Evolutionary conservation across 2,797 vertebrate genomes (phyloP), one percentile per base, ranked within the genome.

Genomic region (Chelmon rostratus): DNA sequence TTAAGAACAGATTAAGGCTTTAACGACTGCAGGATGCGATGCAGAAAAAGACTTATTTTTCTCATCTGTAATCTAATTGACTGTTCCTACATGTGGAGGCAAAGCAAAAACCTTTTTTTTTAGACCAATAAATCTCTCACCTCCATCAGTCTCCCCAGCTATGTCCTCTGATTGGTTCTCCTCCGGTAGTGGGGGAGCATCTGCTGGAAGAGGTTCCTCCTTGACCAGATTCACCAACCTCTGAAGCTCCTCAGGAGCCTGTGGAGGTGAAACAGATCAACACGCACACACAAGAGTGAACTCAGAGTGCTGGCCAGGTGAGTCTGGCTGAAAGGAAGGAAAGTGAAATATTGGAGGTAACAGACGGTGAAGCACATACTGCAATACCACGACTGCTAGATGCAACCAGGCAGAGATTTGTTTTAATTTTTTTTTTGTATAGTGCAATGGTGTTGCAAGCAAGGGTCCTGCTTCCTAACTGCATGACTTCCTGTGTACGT

Each of bases 181-280:
- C 46, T 84, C 86, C 61, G 94, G 93, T 25, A 95, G 78, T 0
- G 93, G 94, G 21, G 87, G 93, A 65, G 89, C 82, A 15, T 94
- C 90, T 23, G 73, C 73, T 21, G 92, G 80, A 81, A 94, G 80
- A 61, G 93, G 87, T 77, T 95, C 88, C 9, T 95, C 87, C 54
- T 77, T 93, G 18, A 96, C 93, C 63, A 95, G 59, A 49, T 37
- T 83, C 69, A 95, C 90, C 73, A 96, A 84, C 61, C 79, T 84
- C 76, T 93, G 76, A 47, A 96, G 93, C 80, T 94, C 91, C 63
- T 94, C 91, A 19, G 92, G 86, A 79, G 88, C 59, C 96, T 96
- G 80, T 38, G 50, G 25, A 72, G 33, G 31, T 46, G 13, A 77
- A n/a, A 69, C 19, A 58, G 1, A 84, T 31, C 18, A 33, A 53